A percentile compares a stretch with the other conserved stretches of the same genome.
Conservation (phyloP, 2,797 vertebrate species). For the Siniperca scherzeri region DNA sequence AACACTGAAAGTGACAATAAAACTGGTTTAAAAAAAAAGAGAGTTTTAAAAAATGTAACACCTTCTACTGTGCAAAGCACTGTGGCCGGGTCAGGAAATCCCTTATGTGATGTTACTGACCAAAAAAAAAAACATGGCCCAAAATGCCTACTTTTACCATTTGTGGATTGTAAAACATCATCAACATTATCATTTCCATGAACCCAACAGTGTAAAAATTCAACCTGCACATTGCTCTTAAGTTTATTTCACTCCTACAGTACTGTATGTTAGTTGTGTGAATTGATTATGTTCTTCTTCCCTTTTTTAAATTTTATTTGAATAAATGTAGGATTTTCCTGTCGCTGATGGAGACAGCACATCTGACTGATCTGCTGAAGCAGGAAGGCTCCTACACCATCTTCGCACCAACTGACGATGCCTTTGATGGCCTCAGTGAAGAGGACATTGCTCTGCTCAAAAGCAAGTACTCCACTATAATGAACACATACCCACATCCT, state of each 20-base stretch:
- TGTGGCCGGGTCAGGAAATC: no score
- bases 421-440: conserved; percentile 88
- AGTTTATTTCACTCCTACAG: neutral
- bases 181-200: neutral
- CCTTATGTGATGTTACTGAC: neutral
- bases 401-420: conserved; percentile 95
- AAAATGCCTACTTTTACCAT: neutral
- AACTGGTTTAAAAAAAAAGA: neutral
- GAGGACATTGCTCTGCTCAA: conserved; percentile 89
- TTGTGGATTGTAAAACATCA: neutral
- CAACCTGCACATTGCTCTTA: neutral
- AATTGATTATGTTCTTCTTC: neutral
- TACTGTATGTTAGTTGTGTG: neutral
- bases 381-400: conserved; percentile 92
- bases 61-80: neutral
- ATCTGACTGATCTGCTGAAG: conserved; percentile 89
- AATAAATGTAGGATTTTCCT: conserved; percentile 89
- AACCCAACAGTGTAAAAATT: neutral
- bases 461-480: conserved; percentile 81
- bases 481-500: neutral
- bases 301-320: neutral
- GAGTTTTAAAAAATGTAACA: neutral
- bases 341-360: conserved; percentile 91
- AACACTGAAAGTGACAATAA: neutral
- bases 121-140: no score